These are phyloP conservation scores for Acleris holmiana DNA, from an alignment of 2,888 invertebrate genomes.

Conservation along the genomic window DNA sequence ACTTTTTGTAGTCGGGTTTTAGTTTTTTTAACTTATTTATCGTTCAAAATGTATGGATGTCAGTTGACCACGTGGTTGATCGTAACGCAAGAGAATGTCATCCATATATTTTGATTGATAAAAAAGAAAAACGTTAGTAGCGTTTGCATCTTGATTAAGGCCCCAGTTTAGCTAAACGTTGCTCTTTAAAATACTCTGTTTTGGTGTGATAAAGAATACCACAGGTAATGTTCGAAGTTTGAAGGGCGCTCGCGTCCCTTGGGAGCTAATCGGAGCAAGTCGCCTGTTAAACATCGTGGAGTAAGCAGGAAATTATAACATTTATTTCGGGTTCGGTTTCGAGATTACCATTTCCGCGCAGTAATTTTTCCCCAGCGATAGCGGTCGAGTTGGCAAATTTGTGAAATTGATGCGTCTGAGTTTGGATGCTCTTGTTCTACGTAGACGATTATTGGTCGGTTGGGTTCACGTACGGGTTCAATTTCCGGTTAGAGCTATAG, in stretches of 20 bases:
- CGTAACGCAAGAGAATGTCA: too few relatives aligned
- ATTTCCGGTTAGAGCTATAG: too few relatives aligned
- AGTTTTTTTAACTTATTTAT: too few relatives aligned
- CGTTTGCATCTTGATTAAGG: too few relatives aligned
- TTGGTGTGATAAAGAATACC: too few relatives aligned
- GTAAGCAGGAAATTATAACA: slow-evolving; percentile 33
- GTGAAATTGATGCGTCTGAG: slow-evolving; percentile 7
- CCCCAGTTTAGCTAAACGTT: too few relatives aligned
- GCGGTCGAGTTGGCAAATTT: slow-evolving; percentile 14
- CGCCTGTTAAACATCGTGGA: slow-evolving; percentile 20
- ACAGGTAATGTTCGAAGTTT: slow-evolving; percentile 1
- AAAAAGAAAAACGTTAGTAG: too few relatives aligned
- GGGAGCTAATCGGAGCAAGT: slow-evolving; percentile 22
- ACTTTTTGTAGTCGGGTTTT: too few relatives aligned
- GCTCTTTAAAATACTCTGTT: too few relatives aligned
- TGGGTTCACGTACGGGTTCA: neutral
- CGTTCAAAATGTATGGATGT: too few relatives aligned
- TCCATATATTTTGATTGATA: too few relatives aligned
- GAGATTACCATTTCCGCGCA: slow-evolving; percentile 28
- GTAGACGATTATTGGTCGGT: neutral
- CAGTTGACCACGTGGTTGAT: too few relatives aligned
- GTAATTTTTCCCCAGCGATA: slow-evolving; percentile 19
- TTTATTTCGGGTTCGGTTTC: slow-evolving; percentile 28
- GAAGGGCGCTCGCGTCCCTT: neutral
- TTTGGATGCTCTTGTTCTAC: neutral